Base-by-base conservation (phyloP, 2,113 vertebrate genomes). In the Ramphastos sulfuratus region DNA sequence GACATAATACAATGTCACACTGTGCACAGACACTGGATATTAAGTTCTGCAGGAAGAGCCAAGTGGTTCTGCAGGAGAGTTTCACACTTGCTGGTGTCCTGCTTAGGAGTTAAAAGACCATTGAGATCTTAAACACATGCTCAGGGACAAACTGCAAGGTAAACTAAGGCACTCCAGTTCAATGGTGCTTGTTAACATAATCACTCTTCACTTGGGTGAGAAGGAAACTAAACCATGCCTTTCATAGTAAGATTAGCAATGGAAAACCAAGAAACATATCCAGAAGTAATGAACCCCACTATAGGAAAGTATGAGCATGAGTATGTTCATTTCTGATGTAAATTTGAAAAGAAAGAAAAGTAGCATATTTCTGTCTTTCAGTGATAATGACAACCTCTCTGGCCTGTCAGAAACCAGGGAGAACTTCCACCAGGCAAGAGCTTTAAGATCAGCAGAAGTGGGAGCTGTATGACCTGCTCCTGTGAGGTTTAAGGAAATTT, bases 81-180 rank as follows among this genome's bases (percentile, higher is more conserved):
- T 89, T 31, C 77, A 8, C 67, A 15, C 35, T 76, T n/a, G 13
- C 8, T 37, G 31, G 4, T 82, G 81, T 52, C 19, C 6, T 1
- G 2, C 48, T 70, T 75, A 4, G 10, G 46, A 77, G 30, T 66
- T 70, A 66, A 30, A 39, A 80, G 55, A n/a, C 19, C 0, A 0
- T 63, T 70, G 42, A 56, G 46, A 63, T 70, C 42, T 80, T 46
- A 61, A 80, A 55, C 4, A 42, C 19, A 46, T 7, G 9, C 25
- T 82, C 77, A 87, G 85, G 30, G 78, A 61, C 66, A 84, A 72
- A 42, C n/a, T 63, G 58, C 35, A 83, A 58, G 35, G 50, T 61
- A 81, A 93, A 84, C 25, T 11, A 87, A 93, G 16, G 16, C 54
- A 2, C 25, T 85, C 13, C 37, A n/a, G 25, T 23, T 50, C 28